Percentiles rank a stretch among this genome's conserved stretches.
Evolutionary conservation across 1,140 invertebrate genomes (phyloP).

Genomic region (Copidosoma floridanum): DNA sequence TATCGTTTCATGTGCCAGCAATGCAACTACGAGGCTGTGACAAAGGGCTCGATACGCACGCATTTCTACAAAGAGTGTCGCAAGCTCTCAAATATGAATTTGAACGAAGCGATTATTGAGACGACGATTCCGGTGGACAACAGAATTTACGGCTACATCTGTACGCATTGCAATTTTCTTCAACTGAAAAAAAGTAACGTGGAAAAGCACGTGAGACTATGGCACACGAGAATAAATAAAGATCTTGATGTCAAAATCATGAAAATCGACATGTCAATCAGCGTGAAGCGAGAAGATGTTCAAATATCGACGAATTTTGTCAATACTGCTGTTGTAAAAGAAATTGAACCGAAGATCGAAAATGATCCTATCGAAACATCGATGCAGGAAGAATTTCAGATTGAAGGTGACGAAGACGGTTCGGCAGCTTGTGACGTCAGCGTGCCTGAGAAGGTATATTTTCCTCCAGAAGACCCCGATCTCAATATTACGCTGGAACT

Average conservation of each 20-base stretch:
- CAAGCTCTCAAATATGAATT: constrained; percentile 27
- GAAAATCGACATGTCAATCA: constrained; percentile 57
- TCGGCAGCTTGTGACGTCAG: too few relatives aligned
- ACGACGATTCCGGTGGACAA: constrained; percentile 36
- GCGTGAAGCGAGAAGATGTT: constrained; percentile 31
- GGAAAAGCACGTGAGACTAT: constrained; percentile 60
- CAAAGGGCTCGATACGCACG: constrained; percentile 49
- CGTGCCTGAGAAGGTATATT: too few relatives aligned
- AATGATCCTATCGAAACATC: neutral
- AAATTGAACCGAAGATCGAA: constrained; percentile 20
- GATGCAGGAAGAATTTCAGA: neutral
- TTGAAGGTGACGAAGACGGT: neutral
- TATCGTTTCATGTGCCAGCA: constrained; percentile 63
- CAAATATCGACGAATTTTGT: too few relatives aligned
- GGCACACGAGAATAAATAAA: constrained; percentile 49
- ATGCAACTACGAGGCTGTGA: constrained; percentile 56
- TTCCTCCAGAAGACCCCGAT: neutral
- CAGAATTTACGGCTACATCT: constrained; percentile 64
- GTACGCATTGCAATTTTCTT: constrained; percentile 66
- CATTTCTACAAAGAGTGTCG: constrained; percentile 55
- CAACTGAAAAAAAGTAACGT: constrained; percentile 63
- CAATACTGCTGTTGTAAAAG: too few relatives aligned
- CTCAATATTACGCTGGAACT: neutral
- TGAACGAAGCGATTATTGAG: constrained; percentile 35
- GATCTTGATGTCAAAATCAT: constrained; percentile 40